Base-by-base conservation (phyloP, 37 sponge, comb jelly and placozoan species). In the Bolinopsis microptera region DNA sequence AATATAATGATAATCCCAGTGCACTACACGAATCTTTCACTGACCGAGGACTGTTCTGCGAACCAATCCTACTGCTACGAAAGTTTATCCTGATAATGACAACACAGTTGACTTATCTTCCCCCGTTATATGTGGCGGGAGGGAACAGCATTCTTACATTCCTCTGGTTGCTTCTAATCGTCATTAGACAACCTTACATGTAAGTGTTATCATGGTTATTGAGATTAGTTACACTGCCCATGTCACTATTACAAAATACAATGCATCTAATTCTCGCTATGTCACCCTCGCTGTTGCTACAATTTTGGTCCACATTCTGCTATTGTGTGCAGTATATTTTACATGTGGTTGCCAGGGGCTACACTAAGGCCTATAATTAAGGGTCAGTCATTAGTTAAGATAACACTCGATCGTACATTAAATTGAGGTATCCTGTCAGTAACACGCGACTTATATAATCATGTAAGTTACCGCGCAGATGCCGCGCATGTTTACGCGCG, bases 181-280 rank as follows among this genome's bases (percentile, higher is more conserved):
- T 86, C 1, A 86, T 86, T 48, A 24, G 90, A 86, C 90, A 86
- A 27, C 90, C 90, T n/a, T 86, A 86, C 90, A 86, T 86, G 90
- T 86, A 38, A 86, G 90, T 86, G 35, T 30, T 18, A 67, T n/a
- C n/a, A n/a, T n/a, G n/a, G n/a, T n/a, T n/a, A n/a, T n/a, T n/a
- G n/a, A n/a, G n/a, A n/a, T n/a, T n/a, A n/a, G n/a, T n/a, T n/a
- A n/a, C n/a, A n/a, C n/a, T n/a, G n/a, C n/a, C n/a, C n/a, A n/a
- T n/a, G n/a, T n/a, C n/a, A n/a, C n/a, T n/a, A n/a, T n/a, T n/a
- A n/a, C n/a, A n/a, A n/a, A n/a, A n/a, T n/a, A n/a, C n/a, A n/a
- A n/a, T n/a, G n/a, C n/a, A n/a, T n/a, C n/a, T n/a, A n/a, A n/a
- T n/a, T n/a, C n/a, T n/a, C n/a, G n/a, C n/a, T n/a, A n/a, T n/a